Evolutionary conservation across 1,140 invertebrate species (phyloP).

Genomic region (Drosophila kepulauana): DNA sequence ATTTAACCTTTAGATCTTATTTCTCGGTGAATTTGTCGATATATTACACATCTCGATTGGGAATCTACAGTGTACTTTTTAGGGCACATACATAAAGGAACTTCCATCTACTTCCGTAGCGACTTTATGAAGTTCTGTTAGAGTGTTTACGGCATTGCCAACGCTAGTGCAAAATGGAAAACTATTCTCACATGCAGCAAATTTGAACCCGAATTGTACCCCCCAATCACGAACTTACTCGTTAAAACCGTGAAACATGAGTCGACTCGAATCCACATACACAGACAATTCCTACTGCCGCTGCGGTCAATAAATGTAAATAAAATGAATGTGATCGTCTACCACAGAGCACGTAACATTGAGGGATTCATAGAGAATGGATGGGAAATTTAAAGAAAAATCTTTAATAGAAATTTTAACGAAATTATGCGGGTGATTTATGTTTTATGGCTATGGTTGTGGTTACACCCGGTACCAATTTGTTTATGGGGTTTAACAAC

Average conservation of each 20-base stretch:
- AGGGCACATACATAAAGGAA: conserved; percentile 20
- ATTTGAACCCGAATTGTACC: conserved; percentile 32
- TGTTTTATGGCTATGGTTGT: too few species aligned
- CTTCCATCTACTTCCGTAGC: conserved; percentile 52
- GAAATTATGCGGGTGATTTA: too few species aligned
- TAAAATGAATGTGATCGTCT: background rate
- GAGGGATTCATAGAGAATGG: too few species aligned
- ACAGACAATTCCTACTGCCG: conserved; percentile 23
- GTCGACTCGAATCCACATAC: background rate
- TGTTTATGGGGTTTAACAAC: too few species aligned
- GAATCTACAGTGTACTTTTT: conserved; percentile 1
- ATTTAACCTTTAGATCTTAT: background rate
- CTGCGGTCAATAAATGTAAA: conserved; percentile 74
- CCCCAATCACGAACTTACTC: background rate
- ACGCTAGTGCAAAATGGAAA: conserved; percentile 56
- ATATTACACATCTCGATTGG: conserved; percentile 19
- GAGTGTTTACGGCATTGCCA: conserved; percentile 41
- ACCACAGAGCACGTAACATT: too few species aligned
- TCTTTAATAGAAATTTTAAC: too few species aligned
- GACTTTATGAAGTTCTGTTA: conserved; percentile 41
- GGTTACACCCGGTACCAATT: too few species aligned
- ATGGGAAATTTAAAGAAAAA: too few species aligned
- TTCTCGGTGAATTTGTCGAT: conserved; percentile 17
- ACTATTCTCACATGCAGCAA: conserved; percentile 67
- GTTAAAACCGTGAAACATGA: too few species aligned